Evolutionary conservation across 2,888 invertebrate species (phyloP).

Genomic region (Philereme vetulata): DNA sequence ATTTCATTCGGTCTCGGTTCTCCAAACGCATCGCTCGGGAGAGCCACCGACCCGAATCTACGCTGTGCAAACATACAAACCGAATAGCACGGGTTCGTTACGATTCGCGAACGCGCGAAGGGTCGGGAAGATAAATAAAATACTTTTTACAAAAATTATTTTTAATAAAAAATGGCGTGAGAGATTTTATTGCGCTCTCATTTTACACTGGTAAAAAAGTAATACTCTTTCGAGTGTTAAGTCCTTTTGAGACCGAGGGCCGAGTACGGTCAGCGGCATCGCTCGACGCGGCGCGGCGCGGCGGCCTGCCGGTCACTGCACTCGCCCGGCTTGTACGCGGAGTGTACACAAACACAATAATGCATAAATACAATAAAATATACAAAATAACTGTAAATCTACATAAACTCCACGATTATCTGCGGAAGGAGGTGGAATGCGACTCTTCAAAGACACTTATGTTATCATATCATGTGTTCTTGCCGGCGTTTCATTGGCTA

Average conservation of each 20-base stretch:
- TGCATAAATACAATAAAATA: conserved; percentile 32
- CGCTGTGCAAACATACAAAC: background rate
- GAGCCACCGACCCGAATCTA: background rate
- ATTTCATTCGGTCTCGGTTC: conserved; percentile 2
- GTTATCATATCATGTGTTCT: too few relatives aligned
- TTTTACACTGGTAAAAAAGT: conserved; percentile 31
- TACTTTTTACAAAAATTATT: conserved; percentile 38
- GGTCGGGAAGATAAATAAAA: conserved; percentile 33
- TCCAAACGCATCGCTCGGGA: background rate
- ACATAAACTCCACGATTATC: conserved; percentile 40
- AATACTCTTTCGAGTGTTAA: conserved; percentile 8
- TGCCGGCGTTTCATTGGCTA: too few relatives aligned
- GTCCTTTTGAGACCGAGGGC: conserved; percentile 5
- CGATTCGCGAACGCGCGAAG: background rate
- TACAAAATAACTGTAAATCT: conserved; percentile 38
- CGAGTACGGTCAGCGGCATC: conserved; percentile 7
- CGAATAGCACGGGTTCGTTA: background rate
- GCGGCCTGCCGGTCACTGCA: conserved; percentile 2
- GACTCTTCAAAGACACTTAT: background rate
- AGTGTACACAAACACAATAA: conserved; percentile 17
- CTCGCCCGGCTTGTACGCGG: conserved; percentile 9
- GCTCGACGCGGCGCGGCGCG: background rate
- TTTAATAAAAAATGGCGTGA: conserved; percentile 39
- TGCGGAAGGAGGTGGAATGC: conserved; percentile 15
- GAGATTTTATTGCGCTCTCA: conserved; percentile 41